phyloP scores from a whole-genome alignment of 2,113 vertebrate genomes.

The Heterotilapia buettikoferi region DNA sequence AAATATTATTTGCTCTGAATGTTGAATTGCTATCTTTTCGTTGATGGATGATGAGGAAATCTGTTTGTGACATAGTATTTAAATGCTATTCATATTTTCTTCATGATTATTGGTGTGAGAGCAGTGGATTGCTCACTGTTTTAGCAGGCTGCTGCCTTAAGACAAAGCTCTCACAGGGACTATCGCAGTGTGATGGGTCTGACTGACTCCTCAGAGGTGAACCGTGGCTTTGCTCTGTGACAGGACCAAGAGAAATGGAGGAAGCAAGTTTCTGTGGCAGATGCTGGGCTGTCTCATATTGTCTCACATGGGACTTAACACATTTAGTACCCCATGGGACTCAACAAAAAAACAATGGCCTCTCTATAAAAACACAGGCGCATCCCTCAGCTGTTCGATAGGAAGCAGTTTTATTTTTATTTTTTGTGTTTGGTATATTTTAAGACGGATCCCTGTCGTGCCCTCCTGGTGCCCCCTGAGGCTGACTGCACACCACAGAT shows the following conservation, averaged over 20 bases:
- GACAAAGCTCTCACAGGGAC: background rate
- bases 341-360: conserved; percentile 32
- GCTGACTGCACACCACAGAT: background rate
- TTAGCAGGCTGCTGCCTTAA: background rate
- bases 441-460: background rate
- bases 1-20: background rate
- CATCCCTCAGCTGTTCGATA: conserved; percentile 15
- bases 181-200: background rate
- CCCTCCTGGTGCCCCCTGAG: conserved; percentile 1
- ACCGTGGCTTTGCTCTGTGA: background rate
- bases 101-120: background rate
- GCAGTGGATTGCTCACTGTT: background rate
- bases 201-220: background rate
- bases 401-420: background rate
- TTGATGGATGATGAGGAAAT: background rate
- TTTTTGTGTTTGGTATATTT: conserved; percentile 29
- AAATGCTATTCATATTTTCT: background rate
- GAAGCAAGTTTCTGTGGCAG: background rate
- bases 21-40: background rate
- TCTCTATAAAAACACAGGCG: background rate
- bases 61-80: background rate
- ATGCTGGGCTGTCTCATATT: background rate
- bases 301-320: conserved; percentile 41
- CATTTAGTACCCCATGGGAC: conserved; percentile 33
- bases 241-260: background rate